These are phyloP conservation scores for Tauraco erythrolophus DNA, from an alignment of 2,113 vertebrate species.

Conservation along the genomic window DNA sequence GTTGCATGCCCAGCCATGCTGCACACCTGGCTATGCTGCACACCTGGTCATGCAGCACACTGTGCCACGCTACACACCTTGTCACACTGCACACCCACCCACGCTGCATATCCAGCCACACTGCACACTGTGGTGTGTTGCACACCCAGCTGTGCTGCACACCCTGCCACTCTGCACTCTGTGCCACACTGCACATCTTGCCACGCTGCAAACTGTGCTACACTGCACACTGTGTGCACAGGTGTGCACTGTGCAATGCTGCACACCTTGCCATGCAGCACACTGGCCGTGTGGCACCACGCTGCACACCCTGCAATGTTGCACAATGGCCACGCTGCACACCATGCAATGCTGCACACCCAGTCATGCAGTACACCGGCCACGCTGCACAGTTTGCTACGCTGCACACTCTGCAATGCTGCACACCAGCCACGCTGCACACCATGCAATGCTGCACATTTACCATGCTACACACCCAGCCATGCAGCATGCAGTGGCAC, in stretches of 20 bases:
- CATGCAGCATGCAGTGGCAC: not conserved
- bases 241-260: accelerated
- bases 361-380: too few species aligned
- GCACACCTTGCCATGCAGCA: accelerated
- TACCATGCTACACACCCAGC: too few species aligned
- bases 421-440: too few species aligned
- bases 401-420: too few species aligned
- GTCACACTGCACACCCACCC: accelerated
- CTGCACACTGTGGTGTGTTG: too few species aligned
- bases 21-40: accelerated
- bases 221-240: too few species aligned
- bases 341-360: not conserved
- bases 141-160: accelerated
- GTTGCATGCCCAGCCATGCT: accelerated
- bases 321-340: too few species aligned
- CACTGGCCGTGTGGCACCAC: too few species aligned
- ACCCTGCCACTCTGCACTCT: accelerated
- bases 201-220: accelerated
- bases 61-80: accelerated
- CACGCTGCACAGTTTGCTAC: too few species aligned
- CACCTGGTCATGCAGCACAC: accelerated
- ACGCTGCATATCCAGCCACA: accelerated
- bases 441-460: too few species aligned
- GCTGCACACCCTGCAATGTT: too few species aligned
- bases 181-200: accelerated